Evolutionary conservation across 2,797 vertebrate genomes (phyloP).

Genomic region (Poecilia wingei): DNA sequence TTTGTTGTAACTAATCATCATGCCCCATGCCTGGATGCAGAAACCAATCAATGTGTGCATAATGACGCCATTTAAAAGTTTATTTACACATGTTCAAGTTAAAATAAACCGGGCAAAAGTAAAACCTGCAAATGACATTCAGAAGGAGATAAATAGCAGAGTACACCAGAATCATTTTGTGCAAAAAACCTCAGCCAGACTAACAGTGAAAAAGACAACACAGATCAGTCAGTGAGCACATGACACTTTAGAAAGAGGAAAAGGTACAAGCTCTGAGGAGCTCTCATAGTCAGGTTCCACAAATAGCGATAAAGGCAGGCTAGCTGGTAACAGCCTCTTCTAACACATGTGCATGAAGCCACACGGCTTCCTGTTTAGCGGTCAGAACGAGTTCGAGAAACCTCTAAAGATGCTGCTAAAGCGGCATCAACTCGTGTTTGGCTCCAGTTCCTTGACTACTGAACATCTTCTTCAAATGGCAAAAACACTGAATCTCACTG

Average conservation of each 20-base stretch:
- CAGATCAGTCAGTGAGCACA: background rate
- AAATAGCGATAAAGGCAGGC: slow-evolving; percentile 28
- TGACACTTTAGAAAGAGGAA: slow-evolving; percentile 7
- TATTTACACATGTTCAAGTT: background rate
- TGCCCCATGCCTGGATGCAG: background rate
- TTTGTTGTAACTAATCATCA: background rate
- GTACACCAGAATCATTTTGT: background rate
- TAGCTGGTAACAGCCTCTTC: slow-evolving; percentile 26
- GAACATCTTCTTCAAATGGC: background rate
- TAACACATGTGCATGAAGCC: slow-evolving; percentile 56
- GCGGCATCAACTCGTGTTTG: slow-evolving; percentile 18
- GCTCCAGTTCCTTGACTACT: slow-evolving; percentile 2
- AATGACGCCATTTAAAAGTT: no score
- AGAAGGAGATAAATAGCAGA: background rate
- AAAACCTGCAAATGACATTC: background rate
- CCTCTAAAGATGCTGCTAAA: slow-evolving; percentile 31
- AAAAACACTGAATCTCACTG: background rate
- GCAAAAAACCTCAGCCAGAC: background rate
- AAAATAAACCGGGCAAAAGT: background rate
- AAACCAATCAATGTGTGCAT: background rate
- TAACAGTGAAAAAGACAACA: background rate
- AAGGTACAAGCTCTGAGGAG: slow-evolving; percentile 14
- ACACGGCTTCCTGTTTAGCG: slow-evolving; percentile 72
- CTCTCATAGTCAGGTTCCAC: slow-evolving; percentile 18
- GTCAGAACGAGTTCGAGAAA: slow-evolving; percentile 62